These are phyloP conservation scores for Paedocypris micromegethes DNA, from an alignment of 2,797 vertebrate genomes.

Conservation along the genomic window DNA sequence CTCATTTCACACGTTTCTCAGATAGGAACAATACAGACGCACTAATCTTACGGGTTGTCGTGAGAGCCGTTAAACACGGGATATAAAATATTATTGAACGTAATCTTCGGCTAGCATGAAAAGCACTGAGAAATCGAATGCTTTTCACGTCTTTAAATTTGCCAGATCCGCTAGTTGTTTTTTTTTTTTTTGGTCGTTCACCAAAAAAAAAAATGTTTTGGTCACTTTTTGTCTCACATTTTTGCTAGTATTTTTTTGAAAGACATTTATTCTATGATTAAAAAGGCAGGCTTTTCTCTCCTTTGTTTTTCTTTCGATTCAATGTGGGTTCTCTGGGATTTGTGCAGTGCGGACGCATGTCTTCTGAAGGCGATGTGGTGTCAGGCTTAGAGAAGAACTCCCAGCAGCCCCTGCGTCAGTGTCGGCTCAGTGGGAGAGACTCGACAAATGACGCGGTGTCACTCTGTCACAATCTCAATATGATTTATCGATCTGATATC, in stretches of 20 bases:
- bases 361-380: slow-evolving; percentile 24
- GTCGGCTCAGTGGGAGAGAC: slow-evolving; percentile 59
- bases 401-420: slow-evolving; percentile 56
- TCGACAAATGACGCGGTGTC: slow-evolving; percentile 62
- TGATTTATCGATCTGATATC: slow-evolving; percentile 41
- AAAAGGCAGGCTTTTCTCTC: too few species aligned
- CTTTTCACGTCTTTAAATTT: too few species aligned
- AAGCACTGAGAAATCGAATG: too few species aligned
- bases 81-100: too few species aligned
- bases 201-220: too few species aligned
- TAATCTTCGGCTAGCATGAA: too few species aligned
- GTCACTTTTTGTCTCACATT: too few species aligned
- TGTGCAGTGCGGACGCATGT: slow-evolving; percentile 11
- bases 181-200: too few species aligned
- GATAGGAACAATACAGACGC: slow-evolving; percentile 11
- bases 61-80: too few species aligned
- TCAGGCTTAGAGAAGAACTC: slow-evolving; percentile 59
- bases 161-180: too few species aligned
- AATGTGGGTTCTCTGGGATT: slow-evolving; percentile 5
- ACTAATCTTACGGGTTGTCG: not conserved
- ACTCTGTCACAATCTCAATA: slow-evolving; percentile 48
- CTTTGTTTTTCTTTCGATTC: not conserved
- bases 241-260: too few species aligned
- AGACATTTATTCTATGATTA: too few species aligned
- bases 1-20: slow-evolving; percentile 14